Base-by-base conservation (phyloP, 2,113 vertebrate species). In the Accipiter virgatus region DNA sequence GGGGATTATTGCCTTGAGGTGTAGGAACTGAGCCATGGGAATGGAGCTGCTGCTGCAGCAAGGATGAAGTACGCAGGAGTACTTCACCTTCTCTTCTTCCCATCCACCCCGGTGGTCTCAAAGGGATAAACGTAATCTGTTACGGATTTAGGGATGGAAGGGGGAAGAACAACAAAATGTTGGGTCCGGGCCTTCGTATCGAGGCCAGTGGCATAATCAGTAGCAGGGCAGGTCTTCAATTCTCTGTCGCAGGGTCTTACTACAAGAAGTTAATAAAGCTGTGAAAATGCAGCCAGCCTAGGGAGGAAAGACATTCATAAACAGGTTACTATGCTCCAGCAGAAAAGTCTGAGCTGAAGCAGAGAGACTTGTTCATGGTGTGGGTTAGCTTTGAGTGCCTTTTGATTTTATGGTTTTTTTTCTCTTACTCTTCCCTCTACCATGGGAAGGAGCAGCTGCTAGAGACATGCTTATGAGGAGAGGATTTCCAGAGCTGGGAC, bases 41-140 rank as follows among this genome's bases (percentile, higher is more conserved):
- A 15, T 3, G 7, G 50, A 81, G 50, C 43, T 72, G 66, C 74
- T 85, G 66, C 85, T 0, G 2, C 56, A 61, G 0, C 0, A 79
- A 45, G 72, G 47, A 6, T 71, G 40, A 56, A 78, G 8, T 13
- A 42, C 5, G 2, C 36, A 36, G 21, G 9, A 73, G 36, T 45
- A 7, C 25, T 52, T 80, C 53, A 68, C 48, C 52, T 68, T 56
- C 56, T 74, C 32, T 38, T 86, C 80, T 83, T 48, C 43, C 27
- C 19, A 4, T 31, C 45, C 38, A 42, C 18, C 20, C 21, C 17
- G 2, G 26, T 40, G n/a, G 26, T 55, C 47, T 82, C 40, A 25
- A 20, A 85, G 1, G 8, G 48, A 19, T 58, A 66, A 62, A 66
- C 42, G 48, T 65, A 34, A 52, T 58, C 23, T 22, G 7, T 23